Conservation (phyloP, 1,140 invertebrate genomes). For the Zophobas morio region DNA sequence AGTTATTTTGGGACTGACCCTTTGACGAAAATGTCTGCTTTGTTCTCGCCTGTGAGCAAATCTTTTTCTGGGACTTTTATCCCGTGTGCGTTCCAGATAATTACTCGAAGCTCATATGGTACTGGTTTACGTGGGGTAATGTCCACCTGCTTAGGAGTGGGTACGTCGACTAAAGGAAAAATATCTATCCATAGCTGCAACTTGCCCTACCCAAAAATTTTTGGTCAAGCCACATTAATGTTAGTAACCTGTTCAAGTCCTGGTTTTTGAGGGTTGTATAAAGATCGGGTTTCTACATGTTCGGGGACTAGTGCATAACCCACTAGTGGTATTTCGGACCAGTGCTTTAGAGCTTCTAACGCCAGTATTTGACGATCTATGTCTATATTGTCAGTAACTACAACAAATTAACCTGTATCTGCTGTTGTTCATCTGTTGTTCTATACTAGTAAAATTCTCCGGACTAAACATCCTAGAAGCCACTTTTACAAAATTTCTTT, state of each 20-base stretch:
- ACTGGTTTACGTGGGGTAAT: conserved; percentile 83
- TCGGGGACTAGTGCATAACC: conserved; percentile 88
- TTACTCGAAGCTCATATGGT: conserved; percentile 86
- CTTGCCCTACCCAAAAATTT: conserved; percentile 77
- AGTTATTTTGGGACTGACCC: conserved; percentile 73
- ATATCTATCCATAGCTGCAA: conserved; percentile 93
- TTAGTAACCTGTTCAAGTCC: conserved; percentile 83
- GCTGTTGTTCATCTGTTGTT: too few relatives aligned
- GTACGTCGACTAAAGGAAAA: conserved; percentile 78
- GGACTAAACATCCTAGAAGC: conserved; percentile 60
- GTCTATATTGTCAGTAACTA: conserved; percentile 49
- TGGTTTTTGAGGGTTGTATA: conserved; percentile 83
- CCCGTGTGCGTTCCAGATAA: conserved; percentile 86
- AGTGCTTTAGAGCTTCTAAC: conserved; percentile 78
- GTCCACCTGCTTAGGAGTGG: conserved; percentile 76
- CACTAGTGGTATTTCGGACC: conserved; percentile 81
- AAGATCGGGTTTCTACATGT: conserved; percentile 88
- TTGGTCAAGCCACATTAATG: background rate
- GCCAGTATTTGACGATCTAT: conserved; percentile 74
- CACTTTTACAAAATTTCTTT: conserved; percentile 69
- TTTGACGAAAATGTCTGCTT: conserved; percentile 90
- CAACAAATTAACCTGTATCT: conserved; percentile 6
- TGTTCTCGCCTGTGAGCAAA: conserved; percentile 84
- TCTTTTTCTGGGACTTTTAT: conserved; percentile 83
- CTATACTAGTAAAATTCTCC: conserved; percentile 44